Base-by-base conservation (phyloP, 2,797 vertebrate genomes). In the Mastacembelus armatus region DNA sequence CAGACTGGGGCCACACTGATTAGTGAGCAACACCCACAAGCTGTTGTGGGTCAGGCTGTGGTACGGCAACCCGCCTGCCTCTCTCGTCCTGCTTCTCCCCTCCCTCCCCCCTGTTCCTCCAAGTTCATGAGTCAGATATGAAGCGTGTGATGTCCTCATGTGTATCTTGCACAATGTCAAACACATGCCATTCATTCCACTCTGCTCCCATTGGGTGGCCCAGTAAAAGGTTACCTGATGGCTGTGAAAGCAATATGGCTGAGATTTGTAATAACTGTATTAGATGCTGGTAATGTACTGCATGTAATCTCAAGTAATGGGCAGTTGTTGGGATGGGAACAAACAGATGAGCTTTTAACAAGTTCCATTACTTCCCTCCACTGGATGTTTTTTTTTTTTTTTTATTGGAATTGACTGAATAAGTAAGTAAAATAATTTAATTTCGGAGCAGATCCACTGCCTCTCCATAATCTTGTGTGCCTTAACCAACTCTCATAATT, bases 81-180 rank as follows among this genome's bases (percentile, higher is more conserved):
- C 30, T 33, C n/a, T 18, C 5, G 2, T 4, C 5, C 44, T 5
- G 8, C 38, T 3, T 35, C 32, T 22, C 22, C 36, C 12, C 44
- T 27, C 18, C 27, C 16, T 11, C 29, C 33, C 43, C 44, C 7
- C 24, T 16, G 38, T 48, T 43, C 35, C 39, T 24, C 63, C 33
- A 56, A 72, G 76, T 35, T 62, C 40, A 64, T 57, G 56, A 73
- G 69, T 57, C 61, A 67, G 72, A 69, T 76, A 71, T 45, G 62
- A 80, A 84, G 78, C 45, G 48, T 83, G 84, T 68, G 69, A 89
- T 75, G 66, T 78, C 76, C 80, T 84, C 81, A 80, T 62, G 60
- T 87, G 81, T 27, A 60, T 71, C 83, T 73, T 78, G 52, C 81
- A 81, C 77, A 79, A 79, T 77, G 83, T 87, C 87, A 88, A 85